Conservation (phyloP, 2,113 vertebrate species). For the Eptesicus fuscus region DNA sequence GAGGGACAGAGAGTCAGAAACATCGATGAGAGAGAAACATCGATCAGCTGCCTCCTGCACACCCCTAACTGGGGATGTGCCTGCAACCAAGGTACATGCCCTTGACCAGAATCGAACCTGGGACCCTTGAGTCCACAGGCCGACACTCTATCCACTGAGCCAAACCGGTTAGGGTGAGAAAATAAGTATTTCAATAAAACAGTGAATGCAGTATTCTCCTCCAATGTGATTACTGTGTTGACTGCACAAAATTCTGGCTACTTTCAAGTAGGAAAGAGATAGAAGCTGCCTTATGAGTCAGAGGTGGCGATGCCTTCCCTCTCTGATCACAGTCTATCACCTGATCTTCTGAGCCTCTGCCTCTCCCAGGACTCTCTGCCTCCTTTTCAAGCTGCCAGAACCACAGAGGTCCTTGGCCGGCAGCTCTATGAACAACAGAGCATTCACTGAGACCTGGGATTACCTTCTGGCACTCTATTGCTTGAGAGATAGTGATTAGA, state of each 20-base stretch:
- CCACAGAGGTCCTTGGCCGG: background rate
- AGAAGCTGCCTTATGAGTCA: background rate
- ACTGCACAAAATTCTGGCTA: background rate
- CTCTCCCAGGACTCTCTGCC: background rate
- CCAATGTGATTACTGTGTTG: background rate
- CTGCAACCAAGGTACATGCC: too few species aligned
- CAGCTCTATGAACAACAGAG: background rate
- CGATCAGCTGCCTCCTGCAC: too few species aligned
- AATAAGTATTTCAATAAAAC: background rate
- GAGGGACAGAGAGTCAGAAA: too few species aligned
- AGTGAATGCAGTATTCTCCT: background rate
- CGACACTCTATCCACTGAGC: too few species aligned
- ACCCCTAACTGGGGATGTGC: too few species aligned
- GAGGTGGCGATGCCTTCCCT: background rate
- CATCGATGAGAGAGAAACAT: too few species aligned
- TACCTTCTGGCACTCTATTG: conserved; percentile 9
- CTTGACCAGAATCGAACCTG: too few species aligned
- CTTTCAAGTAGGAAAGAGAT: background rate
- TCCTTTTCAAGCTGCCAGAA: conserved; percentile 1
- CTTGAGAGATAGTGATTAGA: conserved; percentile 44
- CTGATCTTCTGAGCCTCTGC: background rate
- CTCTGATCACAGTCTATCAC: background rate
- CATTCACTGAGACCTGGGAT: conserved; percentile 32
- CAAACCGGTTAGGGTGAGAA: background rate
- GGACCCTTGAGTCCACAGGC: too few species aligned